Evolutionary conservation across 53 echinoderm and acorn worm genomes (phyloP), one percentile per base, ranked within the genome.

Genomic region (Pentamera pediparva): DNA sequence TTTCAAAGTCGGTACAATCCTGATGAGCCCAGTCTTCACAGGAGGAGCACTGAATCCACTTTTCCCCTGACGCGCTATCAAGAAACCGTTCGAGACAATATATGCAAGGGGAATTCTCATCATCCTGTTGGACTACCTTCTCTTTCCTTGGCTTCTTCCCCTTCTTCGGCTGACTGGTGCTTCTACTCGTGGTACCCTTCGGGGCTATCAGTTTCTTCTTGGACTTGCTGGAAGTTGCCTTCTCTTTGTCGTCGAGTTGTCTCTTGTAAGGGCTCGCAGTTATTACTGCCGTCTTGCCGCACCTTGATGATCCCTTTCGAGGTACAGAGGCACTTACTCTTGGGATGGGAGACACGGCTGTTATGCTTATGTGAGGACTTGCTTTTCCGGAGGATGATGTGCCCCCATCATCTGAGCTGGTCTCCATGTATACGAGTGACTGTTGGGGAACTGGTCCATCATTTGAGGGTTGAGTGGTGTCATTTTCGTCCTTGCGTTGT

Each of bases 1-100:
- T 33, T 30, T 75, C 58, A 35, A 32, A 32, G 17, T 53, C 36
- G 0, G 58, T 53, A 33, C 75, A 75, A 1, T 33, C 34, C n/a
- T 56, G 13, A 58, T 75, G 75, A 20, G 75, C 58, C 75, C 75
- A 75, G 32, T 56, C 35, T 33, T 75, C 28, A 56, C 75, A 75
- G 5, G 38, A 30, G 35, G 56, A 35, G 37, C 75, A 75, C 56
- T 75, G 75, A 22, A 75, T 75, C 74, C 40, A 41, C 5, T 38
- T 53, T 21, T 33, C 56, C 32, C 33, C 33, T 22, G 31, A 12
- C 59, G 4, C 32, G 35, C 55, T 75, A 30, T 47, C 50, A 32
- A 56, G 0, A 35, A 61, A 61, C 61, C 33, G 31, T 58, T 19
- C 75, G 6, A 50, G 39, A 24, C 75, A 75, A 38, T 58, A 75